phyloP scores from a whole-genome alignment of 2,888 invertebrate species.

The Venusia cambrica region DNA sequence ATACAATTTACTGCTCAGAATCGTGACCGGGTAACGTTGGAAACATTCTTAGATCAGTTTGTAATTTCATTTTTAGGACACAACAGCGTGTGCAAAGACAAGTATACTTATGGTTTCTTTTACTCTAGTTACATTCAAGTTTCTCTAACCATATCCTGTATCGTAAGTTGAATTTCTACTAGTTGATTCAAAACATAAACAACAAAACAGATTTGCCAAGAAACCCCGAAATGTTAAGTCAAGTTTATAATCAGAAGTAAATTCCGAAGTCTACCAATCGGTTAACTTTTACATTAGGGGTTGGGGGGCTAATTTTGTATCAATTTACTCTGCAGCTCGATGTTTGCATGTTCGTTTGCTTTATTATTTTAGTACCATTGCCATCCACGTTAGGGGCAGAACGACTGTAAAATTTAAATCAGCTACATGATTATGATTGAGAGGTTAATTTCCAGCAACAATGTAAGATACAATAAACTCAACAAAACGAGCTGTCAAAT shows the following conservation, averaged over 20 bases:
- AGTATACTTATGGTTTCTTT: too few species aligned
- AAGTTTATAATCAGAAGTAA: constrained; percentile 70
- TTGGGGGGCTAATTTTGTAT: constrained; percentile 63
- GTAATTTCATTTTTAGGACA: too few species aligned
- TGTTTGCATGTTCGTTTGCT: constrained; percentile 23
- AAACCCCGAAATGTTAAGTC: constrained; percentile 18
- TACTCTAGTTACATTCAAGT: too few species aligned
- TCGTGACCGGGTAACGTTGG: too few species aligned
- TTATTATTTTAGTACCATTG: constrained; percentile 35
- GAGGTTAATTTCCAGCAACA: constrained; percentile 68
- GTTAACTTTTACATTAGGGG: constrained; percentile 73
- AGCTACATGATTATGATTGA: constrained; percentile 47
- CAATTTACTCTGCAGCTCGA: constrained; percentile 44
- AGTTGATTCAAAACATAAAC: constrained; percentile 11
- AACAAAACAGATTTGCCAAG: constrained; percentile 14
- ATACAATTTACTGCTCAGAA: too few species aligned
- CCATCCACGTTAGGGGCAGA: constrained; percentile 33
- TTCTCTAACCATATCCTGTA: too few species aligned
- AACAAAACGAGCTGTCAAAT: constrained; percentile 72
- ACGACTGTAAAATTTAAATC: constrained; percentile 31
- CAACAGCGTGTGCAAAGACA: too few species aligned
- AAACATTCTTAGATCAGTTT: too few species aligned
- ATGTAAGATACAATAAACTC: constrained; percentile 67
- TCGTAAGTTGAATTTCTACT: not conserved
- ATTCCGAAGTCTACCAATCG: constrained; percentile 56